Conservation (phyloP, 1,140 invertebrate genomes). For the Hycleus cichorii region DNA sequence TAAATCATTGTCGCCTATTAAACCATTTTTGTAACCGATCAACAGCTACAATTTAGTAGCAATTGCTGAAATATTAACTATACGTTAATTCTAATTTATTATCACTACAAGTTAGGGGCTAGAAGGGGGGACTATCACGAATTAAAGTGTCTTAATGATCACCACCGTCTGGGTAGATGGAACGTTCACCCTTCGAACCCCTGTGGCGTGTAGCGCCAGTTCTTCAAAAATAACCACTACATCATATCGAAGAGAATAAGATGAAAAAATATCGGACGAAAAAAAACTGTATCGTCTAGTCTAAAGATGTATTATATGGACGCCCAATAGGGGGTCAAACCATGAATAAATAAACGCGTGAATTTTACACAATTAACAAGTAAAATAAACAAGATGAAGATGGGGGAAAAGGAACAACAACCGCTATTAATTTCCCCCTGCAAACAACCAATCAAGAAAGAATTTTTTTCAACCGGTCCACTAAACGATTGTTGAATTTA, state of each 20-base stretch:
- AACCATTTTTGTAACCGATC: constrained; percentile 26
- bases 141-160: too few relatives aligned
- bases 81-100: too few relatives aligned
- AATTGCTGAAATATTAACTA: constrained; percentile 36
- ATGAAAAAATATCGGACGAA: too few relatives aligned
- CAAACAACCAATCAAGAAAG: constrained; percentile 39
- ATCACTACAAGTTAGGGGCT: too few relatives aligned
- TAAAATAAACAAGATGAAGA: constrained; percentile 33
- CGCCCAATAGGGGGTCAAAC: constrained; percentile 33
- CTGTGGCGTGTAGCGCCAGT: too few relatives aligned
- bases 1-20: constrained; percentile 37
- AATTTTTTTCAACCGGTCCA: constrained; percentile 32
- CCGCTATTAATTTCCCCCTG: constrained; percentile 38
- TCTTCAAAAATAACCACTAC: too few relatives aligned
- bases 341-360: constrained; percentile 43
- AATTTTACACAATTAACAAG: constrained; percentile 43
- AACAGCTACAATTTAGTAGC: constrained; percentile 27
- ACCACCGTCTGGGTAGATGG: too few relatives aligned
- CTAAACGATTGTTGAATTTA: background rate
- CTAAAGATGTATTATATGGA: constrained; percentile 37
- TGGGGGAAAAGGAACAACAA: constrained; percentile 23
- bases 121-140: too few relatives aligned
- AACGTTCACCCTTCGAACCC: too few relatives aligned
- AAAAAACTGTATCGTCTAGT: too few relatives aligned
- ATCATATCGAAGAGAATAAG: too few relatives aligned